phyloP scores from a whole-genome alignment of 37 sponge, comb jelly and placozoan species.

The Tethya wilhelma region DNA sequence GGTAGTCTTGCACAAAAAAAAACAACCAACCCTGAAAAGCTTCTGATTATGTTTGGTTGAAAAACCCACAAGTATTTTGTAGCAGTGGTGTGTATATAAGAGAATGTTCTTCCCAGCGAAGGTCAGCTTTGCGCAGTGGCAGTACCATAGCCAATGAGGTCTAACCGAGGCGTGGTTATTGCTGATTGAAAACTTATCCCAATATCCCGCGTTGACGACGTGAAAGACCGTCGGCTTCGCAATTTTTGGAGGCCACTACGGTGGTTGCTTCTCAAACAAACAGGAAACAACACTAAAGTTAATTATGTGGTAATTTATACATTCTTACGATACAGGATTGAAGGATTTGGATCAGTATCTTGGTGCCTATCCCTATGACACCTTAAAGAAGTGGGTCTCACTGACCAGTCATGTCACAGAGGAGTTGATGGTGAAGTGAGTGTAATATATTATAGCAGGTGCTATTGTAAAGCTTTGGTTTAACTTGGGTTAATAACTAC shows the following conservation, averaged over 20 bases:
- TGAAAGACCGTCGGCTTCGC: constrained; percentile 92
- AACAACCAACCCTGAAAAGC: no score
- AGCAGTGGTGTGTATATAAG: constrained; percentile 6
- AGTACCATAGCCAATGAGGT: constrained; percentile 99
- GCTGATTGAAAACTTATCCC: constrained; percentile 99
- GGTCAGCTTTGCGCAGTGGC: constrained; percentile 99
- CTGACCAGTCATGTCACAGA: constrained; percentile 78
- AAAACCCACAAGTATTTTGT: constrained; percentile 4
- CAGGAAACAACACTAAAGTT: background rate
- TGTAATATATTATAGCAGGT: background rate
- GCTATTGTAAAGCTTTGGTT: background rate
- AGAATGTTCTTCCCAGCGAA: background rate
- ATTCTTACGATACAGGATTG: constrained; percentile 38
- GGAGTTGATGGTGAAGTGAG: constrained; percentile 47
- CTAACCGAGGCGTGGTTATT: constrained; percentile 99
- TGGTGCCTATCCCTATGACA: constrained; percentile 89
- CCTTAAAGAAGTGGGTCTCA: constrained; percentile 79
- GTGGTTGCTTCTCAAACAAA: constrained; percentile 40
- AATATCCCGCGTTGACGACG: constrained; percentile 92
- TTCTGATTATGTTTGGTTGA: background rate
- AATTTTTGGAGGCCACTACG: constrained; percentile 97
- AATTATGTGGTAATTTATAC: background rate
- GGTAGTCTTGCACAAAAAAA: no score
- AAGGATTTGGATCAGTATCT: constrained; percentile 70
- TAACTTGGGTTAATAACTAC: background rate